Evolutionary conservation across 2,797 vertebrate genomes (phyloP), one percentile per base, ranked within the genome.

Genomic region (Gambusia yucatana): DNA sequence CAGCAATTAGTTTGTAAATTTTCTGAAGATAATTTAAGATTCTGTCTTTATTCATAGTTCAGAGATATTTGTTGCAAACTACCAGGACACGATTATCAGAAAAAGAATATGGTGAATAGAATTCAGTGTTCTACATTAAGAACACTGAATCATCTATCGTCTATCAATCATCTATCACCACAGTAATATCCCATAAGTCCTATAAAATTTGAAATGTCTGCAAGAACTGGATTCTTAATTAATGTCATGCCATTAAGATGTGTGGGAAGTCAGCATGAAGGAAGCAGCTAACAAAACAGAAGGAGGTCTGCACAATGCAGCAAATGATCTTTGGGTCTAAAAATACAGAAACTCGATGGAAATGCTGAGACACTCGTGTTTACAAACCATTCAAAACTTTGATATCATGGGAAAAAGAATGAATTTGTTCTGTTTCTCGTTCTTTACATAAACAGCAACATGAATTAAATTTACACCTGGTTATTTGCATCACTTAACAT

Each of bases 121-220:
- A 61, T 22, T 65, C 46, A 20, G 20, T 1, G 8, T 57, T 70
- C 55, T 47, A 78, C 17, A 70, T 14, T 63, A 63, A 63, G 36
- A 33, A 33, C 33, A 33, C 33, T 33, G 33, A 33, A 33, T 33
- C 33, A 33, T 33, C 33, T 33, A 33, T 33, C 33, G 33, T 33
- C 33, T 33, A 33, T 13, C 8, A 61, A 33, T 10, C 41, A 75
- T 46, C 39, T 43, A 28, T 69, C 9, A 33, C 36, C 50, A 5
- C 3, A 41, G 39, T 71, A 57, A n/a, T 43, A 81, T 76, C 52
- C 69, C 72, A 76, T 63, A 11, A 46, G 28, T 71, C 20, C 50
- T 28, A 59, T 28, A n/a, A 76, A 70, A 80, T 59, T 28, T 41
- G 25, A 28, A 52, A 59, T 36, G 44, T 63, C 69, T 63, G 13